Evolutionary conservation across 2,888 invertebrate species (phyloP), one percentile per base, ranked within the genome.

Genomic region (Melanargia galathea): DNA sequence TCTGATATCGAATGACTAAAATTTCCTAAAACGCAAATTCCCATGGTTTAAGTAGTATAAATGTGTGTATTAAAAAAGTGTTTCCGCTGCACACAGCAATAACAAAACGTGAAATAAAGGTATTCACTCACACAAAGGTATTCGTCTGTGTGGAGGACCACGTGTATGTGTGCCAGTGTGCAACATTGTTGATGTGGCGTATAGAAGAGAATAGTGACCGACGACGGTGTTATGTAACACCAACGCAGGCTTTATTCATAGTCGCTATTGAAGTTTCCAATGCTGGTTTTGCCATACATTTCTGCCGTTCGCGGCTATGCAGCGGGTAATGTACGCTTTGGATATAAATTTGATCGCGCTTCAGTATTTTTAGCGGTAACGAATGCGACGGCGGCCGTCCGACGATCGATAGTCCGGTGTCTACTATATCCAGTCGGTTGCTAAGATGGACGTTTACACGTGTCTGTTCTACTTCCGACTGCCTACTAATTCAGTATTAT

Each of bases 341-440:
- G 6, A 13, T 30, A 62, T n/a, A 20, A 38, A 61, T 65, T 60
- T 46, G 40, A 65, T 51, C 63, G 11, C 61, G 54, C 57, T 64
- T 63, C 51, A 60, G 60, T 63, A 38, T 33, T 20, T 66, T 58
- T 52, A 38, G 60, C 55, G 45, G 43, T 62, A 61, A 61, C 60
- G 63, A 57, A 63, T 56, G 66, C 62, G 60, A 61, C 58, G 58
- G 62, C 60, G 65, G 62, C 63, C 59, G 67, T 59, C 68, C 64
- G 56, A 65, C 76, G 78, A 79, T 79, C 79, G 75, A 79, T 79
- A 78, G 69, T 73, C 71, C 72, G 67, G 68, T 66, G 68, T 70
- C 66, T 71, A 71, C 67, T 60, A 2, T 60, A 69, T 65, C 68
- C 69, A 71, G 68, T 72, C 64, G 66, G 72, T 74, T 73, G 70